Conservation (phyloP, 2,888 invertebrate genomes). For the Trichopria drosophilae region DNA sequence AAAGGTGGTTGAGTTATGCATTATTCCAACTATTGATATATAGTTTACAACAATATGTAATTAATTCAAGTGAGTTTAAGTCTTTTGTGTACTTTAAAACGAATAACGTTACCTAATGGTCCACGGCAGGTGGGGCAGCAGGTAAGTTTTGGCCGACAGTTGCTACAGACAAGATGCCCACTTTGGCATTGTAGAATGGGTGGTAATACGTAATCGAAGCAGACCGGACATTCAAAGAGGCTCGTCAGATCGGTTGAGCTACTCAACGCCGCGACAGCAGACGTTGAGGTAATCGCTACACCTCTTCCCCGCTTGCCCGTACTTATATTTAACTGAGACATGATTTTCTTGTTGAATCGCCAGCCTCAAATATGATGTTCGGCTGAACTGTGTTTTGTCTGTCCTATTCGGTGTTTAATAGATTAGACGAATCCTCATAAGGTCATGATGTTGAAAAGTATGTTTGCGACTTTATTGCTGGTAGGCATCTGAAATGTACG, state of each 20-base stretch:
- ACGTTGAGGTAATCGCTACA: constrained; percentile 57
- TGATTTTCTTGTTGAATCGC: constrained; percentile 39
- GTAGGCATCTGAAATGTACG: too few relatives aligned
- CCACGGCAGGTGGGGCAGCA: constrained; percentile 99
- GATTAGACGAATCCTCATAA: too few relatives aligned
- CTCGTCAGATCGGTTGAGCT: constrained; percentile 87
- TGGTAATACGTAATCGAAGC: constrained; percentile 98
- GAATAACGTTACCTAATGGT: constrained; percentile 68
- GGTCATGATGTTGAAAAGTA: too few relatives aligned
- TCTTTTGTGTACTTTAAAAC: background rate
- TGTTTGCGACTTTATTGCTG: too few relatives aligned
- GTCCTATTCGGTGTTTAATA: too few relatives aligned
- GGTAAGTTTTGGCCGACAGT: constrained; percentile 93
- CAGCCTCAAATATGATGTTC: too few relatives aligned
- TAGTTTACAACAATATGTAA: too few relatives aligned
- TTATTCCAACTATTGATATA: too few relatives aligned
- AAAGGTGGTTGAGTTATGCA: too few relatives aligned
- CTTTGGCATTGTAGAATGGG: constrained; percentile 98
- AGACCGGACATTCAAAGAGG: constrained; percentile 94
- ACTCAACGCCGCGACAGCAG: constrained; percentile 66
- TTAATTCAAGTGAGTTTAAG: too few relatives aligned
- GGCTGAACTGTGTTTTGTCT: too few relatives aligned
- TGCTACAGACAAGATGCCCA: constrained; percentile 97
- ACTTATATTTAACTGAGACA: constrained; percentile 55
- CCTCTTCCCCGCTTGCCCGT: constrained; percentile 55